phyloP scores from a whole-genome alignment of 2,888 invertebrate genomes.

The Callyntrura guangdongensis region DNA sequence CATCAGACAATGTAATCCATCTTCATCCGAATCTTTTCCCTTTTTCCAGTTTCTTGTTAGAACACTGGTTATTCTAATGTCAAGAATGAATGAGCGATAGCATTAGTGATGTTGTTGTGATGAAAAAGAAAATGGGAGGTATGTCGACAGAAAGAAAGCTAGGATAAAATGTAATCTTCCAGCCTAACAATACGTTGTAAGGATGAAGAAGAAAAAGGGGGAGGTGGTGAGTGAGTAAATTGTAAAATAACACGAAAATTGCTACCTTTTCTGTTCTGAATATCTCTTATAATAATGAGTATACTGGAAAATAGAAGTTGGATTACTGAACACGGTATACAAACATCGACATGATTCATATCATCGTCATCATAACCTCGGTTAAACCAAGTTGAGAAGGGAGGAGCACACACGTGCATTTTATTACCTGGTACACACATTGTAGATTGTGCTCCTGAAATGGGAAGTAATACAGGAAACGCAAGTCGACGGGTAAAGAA shows the following conservation, averaged over 20 bases:
- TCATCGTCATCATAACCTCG: no score
- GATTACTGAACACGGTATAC: no score
- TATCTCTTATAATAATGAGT: neutral
- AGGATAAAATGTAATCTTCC: neutral
- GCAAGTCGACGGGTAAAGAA: no score
- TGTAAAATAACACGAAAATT: slow-evolving; percentile 61
- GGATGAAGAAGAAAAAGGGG: neutral
- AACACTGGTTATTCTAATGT: neutral
- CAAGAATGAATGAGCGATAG: slow-evolving; percentile 11
- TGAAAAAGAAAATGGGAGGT: neutral
- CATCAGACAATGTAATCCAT: slow-evolving; percentile 16
- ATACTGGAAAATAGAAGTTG: neutral
- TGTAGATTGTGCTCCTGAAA: no score
- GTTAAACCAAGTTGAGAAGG: no score
- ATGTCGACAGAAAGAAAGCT: slow-evolving; percentile 7
- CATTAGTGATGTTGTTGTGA: neutral
- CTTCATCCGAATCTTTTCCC: slow-evolving; percentile 9
- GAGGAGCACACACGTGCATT: no score
- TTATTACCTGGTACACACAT: no score
- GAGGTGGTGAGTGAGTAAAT: slow-evolving; percentile 29
- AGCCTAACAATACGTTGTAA: neutral
- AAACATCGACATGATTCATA: no score
- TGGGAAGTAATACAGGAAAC: no score
- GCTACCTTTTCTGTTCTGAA: slow-evolving; percentile 26
- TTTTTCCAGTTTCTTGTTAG: neutral